phyloP scores from a whole-genome alignment of 1,140 invertebrate species.

The Hypothenemus hampei region DNA sequence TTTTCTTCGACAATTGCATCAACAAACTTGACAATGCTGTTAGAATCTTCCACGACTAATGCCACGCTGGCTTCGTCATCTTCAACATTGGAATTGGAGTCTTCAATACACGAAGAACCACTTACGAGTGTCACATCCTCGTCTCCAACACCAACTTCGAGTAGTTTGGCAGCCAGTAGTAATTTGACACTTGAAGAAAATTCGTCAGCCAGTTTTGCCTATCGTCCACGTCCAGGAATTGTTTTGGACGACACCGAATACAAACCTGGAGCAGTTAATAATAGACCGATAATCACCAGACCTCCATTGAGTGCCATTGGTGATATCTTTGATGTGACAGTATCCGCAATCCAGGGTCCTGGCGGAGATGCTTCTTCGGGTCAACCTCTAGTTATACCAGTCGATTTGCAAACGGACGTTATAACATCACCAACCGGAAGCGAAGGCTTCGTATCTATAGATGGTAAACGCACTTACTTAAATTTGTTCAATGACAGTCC shows the following conservation, averaged over 20 bases:
- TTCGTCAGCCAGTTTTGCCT: slow-evolving; percentile 44
- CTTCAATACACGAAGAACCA: no score
- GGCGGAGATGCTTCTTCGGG: slow-evolving; percentile 47
- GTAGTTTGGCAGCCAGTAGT: no score
- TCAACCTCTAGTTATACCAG: slow-evolving; percentile 52
- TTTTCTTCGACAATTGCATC: no score
- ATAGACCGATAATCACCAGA: slow-evolving; percentile 40
- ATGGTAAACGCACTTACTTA: slow-evolving; percentile 83
- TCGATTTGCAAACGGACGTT: slow-evolving; percentile 53
- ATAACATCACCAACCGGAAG: slow-evolving; percentile 71
- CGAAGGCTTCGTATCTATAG: slow-evolving; percentile 87
- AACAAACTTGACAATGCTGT: no score
- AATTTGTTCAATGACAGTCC: slow-evolving; percentile 65
- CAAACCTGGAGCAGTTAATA: slow-evolving; percentile 55
- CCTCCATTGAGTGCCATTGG: slow-evolving; percentile 50
- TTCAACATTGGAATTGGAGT: no score
- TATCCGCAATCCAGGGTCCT: slow-evolving; percentile 80
- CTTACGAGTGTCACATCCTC: no score
- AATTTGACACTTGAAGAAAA: no score
- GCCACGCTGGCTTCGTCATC: no score
- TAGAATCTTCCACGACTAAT: no score
- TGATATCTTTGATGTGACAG: slow-evolving; percentile 83
- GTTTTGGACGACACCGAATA: slow-evolving; percentile 76
- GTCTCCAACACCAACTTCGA: no score
- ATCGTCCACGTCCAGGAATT: slow-evolving; percentile 72